Conservation (phyloP, 2,113 vertebrate species). For the Bos indicus region DNA sequence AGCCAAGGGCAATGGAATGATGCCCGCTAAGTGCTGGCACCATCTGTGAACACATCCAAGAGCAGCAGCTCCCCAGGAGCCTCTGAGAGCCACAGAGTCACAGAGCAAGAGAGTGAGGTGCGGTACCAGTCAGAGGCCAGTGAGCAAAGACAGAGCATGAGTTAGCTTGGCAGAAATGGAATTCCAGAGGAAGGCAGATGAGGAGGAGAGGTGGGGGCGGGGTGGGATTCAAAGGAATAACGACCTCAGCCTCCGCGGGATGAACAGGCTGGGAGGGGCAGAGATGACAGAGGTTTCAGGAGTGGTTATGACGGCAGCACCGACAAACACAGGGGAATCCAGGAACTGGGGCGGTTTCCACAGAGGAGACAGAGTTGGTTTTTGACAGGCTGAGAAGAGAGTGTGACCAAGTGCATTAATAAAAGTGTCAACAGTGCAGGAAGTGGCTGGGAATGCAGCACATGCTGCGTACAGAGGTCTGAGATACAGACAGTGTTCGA, state of each 20-base stretch:
- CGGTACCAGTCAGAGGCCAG: neutral
- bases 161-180: neutral
- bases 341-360: neutral
- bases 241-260: neutral
- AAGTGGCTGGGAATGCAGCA: fast-evolving
- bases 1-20: neutral
- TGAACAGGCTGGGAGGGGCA: neutral
- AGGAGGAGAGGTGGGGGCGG: fast-evolving
- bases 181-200: neutral
- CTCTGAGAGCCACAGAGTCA: neutral
- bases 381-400: neutral
- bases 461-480: neutral
- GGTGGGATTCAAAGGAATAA: neutral
- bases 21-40: neutral
- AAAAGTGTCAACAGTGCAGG: neutral
- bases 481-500: neutral
- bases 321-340: neutral
- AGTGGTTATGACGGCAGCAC: neutral
- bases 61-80: neutral
- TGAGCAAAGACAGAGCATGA: neutral
- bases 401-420: fast-evolving
- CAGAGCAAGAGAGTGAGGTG: neutral
- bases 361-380: neutral
- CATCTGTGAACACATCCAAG: neutral
- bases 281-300: neutral